Evolutionary conservation across 2,888 invertebrate species (phyloP).

Genomic region (Phania funesta): DNA sequence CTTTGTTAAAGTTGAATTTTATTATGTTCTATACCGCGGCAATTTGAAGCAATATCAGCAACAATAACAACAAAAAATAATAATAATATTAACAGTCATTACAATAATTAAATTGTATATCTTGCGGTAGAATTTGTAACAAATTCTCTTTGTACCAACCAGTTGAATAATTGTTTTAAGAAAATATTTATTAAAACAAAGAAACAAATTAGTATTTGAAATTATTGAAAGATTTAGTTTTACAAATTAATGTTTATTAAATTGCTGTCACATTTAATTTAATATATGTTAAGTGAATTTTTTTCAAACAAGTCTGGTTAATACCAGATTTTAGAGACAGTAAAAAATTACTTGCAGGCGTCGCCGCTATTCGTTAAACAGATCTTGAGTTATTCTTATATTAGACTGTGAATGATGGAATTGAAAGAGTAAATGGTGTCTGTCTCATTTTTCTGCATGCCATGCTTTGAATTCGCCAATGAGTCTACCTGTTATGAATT

Average conservation of each 20-base stretch:
- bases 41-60: neutral
- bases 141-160: neutral
- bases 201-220: neutral
- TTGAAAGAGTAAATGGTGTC: too few species aligned
- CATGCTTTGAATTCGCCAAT: too few species aligned
- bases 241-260: neutral
- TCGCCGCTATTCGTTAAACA: too few species aligned
- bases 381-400: too few species aligned
- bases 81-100: too few species aligned
- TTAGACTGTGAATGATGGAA: too few species aligned
- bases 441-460: too few species aligned
- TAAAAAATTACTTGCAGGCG: neutral
- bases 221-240: neutral
- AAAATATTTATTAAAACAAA: conserved; percentile 14
- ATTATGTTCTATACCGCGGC: conserved; percentile 12
- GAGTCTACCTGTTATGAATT: too few species aligned
- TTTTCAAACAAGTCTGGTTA: neutral
- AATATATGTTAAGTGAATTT: neutral
- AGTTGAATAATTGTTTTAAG: conserved; percentile 6
- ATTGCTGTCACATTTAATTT: conserved; percentile 5
- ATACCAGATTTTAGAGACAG: neutral
- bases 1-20: neutral
- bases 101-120: neutral
- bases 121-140: conserved; percentile 21
- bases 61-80: too few species aligned